Base-by-base conservation (phyloP, 2,888 invertebrate genomes). In the Charanyca ferruginea region DNA sequence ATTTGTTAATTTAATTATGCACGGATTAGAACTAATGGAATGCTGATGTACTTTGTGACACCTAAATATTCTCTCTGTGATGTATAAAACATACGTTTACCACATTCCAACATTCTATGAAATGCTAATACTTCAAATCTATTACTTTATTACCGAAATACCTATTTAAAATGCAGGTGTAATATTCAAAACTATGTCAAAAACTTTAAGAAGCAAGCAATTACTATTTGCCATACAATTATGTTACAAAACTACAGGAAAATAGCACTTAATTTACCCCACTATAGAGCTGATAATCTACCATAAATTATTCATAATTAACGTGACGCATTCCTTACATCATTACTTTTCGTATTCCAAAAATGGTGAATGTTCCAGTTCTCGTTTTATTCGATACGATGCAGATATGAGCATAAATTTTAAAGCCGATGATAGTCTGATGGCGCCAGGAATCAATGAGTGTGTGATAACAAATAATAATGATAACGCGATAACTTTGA, bases 361-460 rank as follows among this genome's bases (percentile, higher is more conserved):
- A n/a, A 42, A 20, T 11, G 38, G 35, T 41, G 45, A 59, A 47
- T 47, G 25, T 69, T 63, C 41, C 38, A 28, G 42, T 44, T 41
- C 38, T 58, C 35, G 23, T 58, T 41, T 57, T 45, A 76, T 57
- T 63, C 38, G 51, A 59, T 52, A 42, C 53, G 58, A 47, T 76
- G 57, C 55, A 63, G 72, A 76, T 78, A 79, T 71, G 38, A 54
- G 53, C 23, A 68, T 66, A 59, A 64, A 61, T 66, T 66, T 61
- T 79, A 63, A 72, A 74, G 48, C 57, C 66, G 48, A 52, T 48
- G 81, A 84, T 81, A 83, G 44, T 66, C 48, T 42, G 61, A 35
- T 75, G 87, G 87, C 87, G 88, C 88, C 87, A 85, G 73, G 76
- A 83, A 83, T 85, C 79, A 84, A 83, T 84, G 84, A 84, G 73